These are phyloP conservation scores for Enteromius argenteus DNA, from an alignment of 2,797 vertebrate species.

Conservation along the genomic window DNA sequence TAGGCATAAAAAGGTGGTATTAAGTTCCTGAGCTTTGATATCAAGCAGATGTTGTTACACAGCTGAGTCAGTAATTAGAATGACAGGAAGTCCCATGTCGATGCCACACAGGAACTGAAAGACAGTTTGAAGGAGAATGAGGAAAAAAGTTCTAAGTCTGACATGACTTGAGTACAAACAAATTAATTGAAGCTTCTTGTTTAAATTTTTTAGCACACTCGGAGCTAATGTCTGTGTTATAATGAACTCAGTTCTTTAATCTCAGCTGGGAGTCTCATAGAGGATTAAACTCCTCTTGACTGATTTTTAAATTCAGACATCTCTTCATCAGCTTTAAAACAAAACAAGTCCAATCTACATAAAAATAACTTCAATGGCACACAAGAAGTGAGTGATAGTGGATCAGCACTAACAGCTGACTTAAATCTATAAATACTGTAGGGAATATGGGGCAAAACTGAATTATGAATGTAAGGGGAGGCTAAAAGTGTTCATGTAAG, in stretches of 20 bases:
- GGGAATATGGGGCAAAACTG: constrained; percentile 10
- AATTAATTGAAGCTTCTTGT: not conserved
- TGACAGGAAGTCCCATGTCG: constrained; percentile 7
- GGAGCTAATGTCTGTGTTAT: not conserved
- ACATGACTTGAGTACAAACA: not conserved
- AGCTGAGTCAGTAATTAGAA: constrained; percentile 15
- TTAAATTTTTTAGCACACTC: not conserved
- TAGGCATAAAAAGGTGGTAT: not conserved
- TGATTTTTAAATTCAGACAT: not conserved
- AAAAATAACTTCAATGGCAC: not conserved
- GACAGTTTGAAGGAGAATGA: not conserved
- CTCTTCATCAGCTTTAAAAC: not conserved
- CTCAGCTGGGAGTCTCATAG: not conserved
- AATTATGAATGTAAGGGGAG: constrained; percentile 16
- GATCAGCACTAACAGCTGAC: not conserved
- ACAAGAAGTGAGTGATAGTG: not conserved
- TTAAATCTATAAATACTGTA: constrained; percentile 22
- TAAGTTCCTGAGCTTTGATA: constrained; percentile 1
- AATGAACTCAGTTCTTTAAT: not conserved
- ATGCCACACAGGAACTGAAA: not conserved
- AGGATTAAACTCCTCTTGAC: not conserved
- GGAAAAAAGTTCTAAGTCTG: not conserved
- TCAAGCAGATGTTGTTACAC: constrained; percentile 17
- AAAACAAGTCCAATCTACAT: not conserved
- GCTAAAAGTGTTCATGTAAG: not conserved